phyloP scores from a whole-genome alignment of 1,140 invertebrate species.

The Drosophila hydei region DNA sequence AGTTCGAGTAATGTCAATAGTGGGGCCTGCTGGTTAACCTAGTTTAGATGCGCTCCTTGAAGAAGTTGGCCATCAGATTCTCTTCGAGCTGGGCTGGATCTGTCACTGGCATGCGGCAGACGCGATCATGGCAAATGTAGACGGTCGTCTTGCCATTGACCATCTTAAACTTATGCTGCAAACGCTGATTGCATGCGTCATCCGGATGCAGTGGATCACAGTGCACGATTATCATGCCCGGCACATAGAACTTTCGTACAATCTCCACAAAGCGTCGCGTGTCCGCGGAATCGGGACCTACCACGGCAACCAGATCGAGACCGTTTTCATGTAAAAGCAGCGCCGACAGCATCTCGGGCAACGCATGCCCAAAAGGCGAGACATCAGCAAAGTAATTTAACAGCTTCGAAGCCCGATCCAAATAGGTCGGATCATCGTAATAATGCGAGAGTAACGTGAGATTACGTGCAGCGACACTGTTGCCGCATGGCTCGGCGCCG shows the following conservation, averaged over 20 bases:
- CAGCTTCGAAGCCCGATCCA: constrained; percentile 87
- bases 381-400: constrained; percentile 87
- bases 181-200: constrained; percentile 59
- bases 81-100: constrained; percentile 87
- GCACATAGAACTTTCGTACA: constrained; percentile 88
- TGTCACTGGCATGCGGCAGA: constrained; percentile 91
- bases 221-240: constrained; percentile 89
- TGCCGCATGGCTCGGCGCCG: constrained; percentile 95
- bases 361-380: constrained; percentile 85
- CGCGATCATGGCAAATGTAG: constrained; percentile 92
- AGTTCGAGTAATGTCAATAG: constrained; percentile 57
- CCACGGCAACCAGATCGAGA: constrained; percentile 74
- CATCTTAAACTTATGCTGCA: constrained; percentile 83
- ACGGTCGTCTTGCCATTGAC: constrained; percentile 88
- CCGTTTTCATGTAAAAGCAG: constrained; percentile 86
- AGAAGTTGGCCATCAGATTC: constrained; percentile 85
- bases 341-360: constrained; percentile 92
- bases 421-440: constrained; percentile 81
- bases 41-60: constrained; percentile 56
- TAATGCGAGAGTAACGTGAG: constrained; percentile 88
- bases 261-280: constrained; percentile 88
- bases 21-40: no score
- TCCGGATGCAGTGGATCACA: constrained; percentile 86
- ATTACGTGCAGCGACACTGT: constrained; percentile 94
- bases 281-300: constrained; percentile 86